Evolutionary conservation across 2,888 invertebrate genomes (phyloP), one percentile per base, ranked within the genome.

Genomic region (Xanthorhoe spadicearia): DNA sequence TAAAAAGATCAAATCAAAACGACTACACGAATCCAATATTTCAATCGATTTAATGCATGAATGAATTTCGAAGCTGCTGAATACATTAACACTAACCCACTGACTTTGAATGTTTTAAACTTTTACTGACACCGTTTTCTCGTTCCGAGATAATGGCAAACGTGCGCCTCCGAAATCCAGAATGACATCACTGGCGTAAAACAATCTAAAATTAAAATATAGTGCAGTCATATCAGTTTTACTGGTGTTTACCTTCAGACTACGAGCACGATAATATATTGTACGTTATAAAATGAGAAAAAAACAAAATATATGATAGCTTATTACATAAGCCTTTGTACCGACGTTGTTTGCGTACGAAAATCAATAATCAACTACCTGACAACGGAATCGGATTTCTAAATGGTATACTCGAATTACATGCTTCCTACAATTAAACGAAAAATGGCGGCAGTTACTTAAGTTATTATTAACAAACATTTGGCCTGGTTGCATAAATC

Each of bases 121-220:
- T 62, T 71, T 69, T 69, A 73, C 67, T 64, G 65, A 61, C 64
- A 65, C 54, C 18, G 69, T 63, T 68, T 60, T 54, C 48, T 28
- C 18, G 46, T 18, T 43, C 17, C 43, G 49, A 64, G 62, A 51
- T 67, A 60, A 68, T 49, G 43, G 49, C 54, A 61, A 52, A 15
- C 49, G 43, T 57, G 61, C 66, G 61, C 28, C 49, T 55, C 13
- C 59, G 53, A 69, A 78, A 77, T 75, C 62, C 69, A 68, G 61
- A 71, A 74, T 84, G 82, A 83, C 81, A 80, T 84, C 86, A 83
- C 70, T 72, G 72, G 61, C 71, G 73, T 72, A 66, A 70, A 72
- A 68, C 65, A 63, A 53, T 64, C 67, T 79, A 80, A 80, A 81
- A 78, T 79, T 80, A 79, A 76, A 78, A 76, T 70, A 76, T 62